A percentile compares a stretch with the other conserved stretches of the same genome.
Conservation (phyloP, 2,888 invertebrate species). For the Cerceris ruficornis region DNA sequence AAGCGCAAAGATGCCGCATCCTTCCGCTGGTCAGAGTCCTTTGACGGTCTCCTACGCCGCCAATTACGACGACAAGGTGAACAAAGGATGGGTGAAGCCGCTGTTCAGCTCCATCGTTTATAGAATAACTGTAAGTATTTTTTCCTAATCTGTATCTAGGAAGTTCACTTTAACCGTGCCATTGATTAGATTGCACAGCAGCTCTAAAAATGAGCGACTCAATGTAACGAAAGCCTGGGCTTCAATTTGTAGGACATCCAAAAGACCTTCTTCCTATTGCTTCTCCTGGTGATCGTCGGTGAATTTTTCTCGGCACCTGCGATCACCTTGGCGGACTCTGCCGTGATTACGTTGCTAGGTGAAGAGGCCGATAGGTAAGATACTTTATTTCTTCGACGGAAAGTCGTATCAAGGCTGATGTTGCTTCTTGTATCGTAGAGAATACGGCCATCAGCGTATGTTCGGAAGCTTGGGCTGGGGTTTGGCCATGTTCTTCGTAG, state of each 20-base stretch:
- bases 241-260: conserved; percentile 88
- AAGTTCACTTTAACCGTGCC: background rate
- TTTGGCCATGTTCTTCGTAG: conserved; percentile 98
- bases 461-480: conserved; percentile 99
- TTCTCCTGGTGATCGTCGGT: conserved; percentile 96
- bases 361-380: conserved; percentile 90
- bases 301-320: conserved; percentile 99
- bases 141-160: background rate
- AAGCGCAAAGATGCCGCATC: conserved; percentile 46
- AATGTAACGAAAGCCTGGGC: background rate
- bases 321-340: conserved; percentile 96
- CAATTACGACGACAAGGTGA: conserved; percentile 88
- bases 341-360: conserved; percentile 93
- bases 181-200: background rate
- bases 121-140: conserved; percentile 83
- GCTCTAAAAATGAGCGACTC: background rate
- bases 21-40: conserved; percentile 86
- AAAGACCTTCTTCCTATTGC: conserved; percentile 96
- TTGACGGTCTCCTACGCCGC: conserved; percentile 88
- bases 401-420: background rate
- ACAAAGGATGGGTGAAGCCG: conserved; percentile 92
- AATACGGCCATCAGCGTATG: conserved; percentile 98
- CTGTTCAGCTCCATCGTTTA: conserved; percentile 97
- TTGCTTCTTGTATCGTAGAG: conserved; percentile 73
- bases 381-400: background rate